These are phyloP conservation scores for Trialeurodes vaporariorum DNA, from an alignment of 1,140 invertebrate genomes.

Conservation along the genomic window DNA sequence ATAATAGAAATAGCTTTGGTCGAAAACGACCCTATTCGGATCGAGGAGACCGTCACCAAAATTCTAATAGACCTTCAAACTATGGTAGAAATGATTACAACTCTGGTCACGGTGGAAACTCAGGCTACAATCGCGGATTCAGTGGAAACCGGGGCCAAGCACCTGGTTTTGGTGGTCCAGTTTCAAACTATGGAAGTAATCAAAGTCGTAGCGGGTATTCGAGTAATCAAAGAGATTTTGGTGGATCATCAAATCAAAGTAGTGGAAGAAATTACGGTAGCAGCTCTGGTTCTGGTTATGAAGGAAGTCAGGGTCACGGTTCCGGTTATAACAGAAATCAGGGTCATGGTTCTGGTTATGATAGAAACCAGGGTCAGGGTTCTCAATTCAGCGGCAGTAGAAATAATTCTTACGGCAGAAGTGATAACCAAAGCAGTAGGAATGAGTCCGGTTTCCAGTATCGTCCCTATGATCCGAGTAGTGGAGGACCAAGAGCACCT, in stretches of 20 bases:
- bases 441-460: not conserved
- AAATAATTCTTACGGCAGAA: not conserved
- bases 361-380: not conserved
- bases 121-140: not conserved
- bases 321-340: not conserved
- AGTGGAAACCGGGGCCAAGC: constrained; percentile 5
- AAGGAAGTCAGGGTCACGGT: not conserved
- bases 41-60: not conserved
- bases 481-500: not conserved
- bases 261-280: too few relatives aligned
- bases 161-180: not conserved
- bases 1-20: not conserved
- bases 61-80: constrained; percentile 5
- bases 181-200: constrained; percentile 2
- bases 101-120: constrained; percentile 1
- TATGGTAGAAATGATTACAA: not conserved
- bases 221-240: constrained; percentile 6
- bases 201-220: not conserved
- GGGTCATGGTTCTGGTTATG: not conserved
- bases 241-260: not conserved
- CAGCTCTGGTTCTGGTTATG: too few relatives aligned
- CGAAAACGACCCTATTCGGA: not conserved
- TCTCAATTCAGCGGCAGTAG: too few relatives aligned
- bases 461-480: not conserved
- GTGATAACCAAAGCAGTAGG: not conserved